Conservation (phyloP, 2,888 invertebrate genomes). For the Tinea pellionella region DNA sequence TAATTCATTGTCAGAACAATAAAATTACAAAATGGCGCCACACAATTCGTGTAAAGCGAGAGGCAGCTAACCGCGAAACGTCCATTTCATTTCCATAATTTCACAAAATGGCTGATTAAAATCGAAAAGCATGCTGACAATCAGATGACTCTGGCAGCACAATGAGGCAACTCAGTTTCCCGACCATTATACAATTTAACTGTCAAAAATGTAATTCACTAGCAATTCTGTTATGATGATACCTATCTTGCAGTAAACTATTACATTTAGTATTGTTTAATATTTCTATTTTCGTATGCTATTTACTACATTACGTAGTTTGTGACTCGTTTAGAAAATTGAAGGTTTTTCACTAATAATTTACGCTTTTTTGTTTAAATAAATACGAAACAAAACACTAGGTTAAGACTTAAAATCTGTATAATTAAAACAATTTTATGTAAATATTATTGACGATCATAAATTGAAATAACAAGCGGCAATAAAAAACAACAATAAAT, state of each 20-base stretch:
- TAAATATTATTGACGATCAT: too few species aligned
- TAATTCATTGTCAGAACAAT: slow-evolving; percentile 43
- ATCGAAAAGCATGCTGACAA: slow-evolving; percentile 58
- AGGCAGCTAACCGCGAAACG: slow-evolving; percentile 62
- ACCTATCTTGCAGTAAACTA: slow-evolving; percentile 2
- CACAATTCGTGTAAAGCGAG: slow-evolving; percentile 29
- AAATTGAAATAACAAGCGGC: too few species aligned
- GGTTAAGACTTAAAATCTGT: too few species aligned
- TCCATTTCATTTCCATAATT: slow-evolving; percentile 64
- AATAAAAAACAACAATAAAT: background rate
- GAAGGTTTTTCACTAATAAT: too few species aligned
- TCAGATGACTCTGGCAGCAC: slow-evolving; percentile 45
- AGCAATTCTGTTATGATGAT: slow-evolving; percentile 21
- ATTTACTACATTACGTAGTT: background rate
- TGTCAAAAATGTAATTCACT: slow-evolving; percentile 51
- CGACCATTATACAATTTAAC: slow-evolving; percentile 61
- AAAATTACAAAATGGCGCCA: slow-evolving; percentile 42
- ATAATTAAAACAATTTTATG: too few species aligned
- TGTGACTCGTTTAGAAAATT: background rate
- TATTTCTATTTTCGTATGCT: background rate
- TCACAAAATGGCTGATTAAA: slow-evolving; percentile 61
- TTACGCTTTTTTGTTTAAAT: too few species aligned
- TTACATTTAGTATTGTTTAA: slow-evolving; percentile 7
- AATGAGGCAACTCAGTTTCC: slow-evolving; percentile 45
- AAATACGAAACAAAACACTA: too few species aligned